These are phyloP conservation scores for Acridotheres tristis DNA, from an alignment of 2,797 vertebrate genomes.

Conservation along the genomic window DNA sequence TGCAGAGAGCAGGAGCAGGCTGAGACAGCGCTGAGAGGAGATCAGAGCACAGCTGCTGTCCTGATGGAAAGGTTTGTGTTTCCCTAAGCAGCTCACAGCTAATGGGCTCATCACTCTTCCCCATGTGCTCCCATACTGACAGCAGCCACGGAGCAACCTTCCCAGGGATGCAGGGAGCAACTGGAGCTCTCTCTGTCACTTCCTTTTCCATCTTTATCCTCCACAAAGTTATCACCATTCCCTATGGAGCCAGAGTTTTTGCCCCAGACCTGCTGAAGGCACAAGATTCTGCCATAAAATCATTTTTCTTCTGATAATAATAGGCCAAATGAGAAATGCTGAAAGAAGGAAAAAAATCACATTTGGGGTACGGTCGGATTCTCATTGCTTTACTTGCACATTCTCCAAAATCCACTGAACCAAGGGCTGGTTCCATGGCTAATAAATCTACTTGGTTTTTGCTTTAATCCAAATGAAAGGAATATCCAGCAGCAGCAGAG, in stretches of 20 bases:
- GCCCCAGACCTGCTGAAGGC: neutral
- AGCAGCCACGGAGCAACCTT: neutral
- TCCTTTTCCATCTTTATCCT: neutral
- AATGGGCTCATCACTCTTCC: constrained; percentile 18
- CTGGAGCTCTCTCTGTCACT: neutral
- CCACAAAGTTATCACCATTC: neutral
- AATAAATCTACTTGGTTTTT: neutral
- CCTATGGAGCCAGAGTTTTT: neutral
- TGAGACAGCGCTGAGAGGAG: neutral
- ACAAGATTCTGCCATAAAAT: neutral
- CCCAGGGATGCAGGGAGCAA: neutral
- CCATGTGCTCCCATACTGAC: neutral
- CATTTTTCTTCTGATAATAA: neutral
- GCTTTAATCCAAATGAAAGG: neutral
- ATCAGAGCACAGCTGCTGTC: neutral
- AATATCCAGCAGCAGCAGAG: neutral
- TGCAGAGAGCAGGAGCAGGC: neutral
- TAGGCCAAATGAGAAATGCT: neutral
- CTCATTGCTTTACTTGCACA: neutral
- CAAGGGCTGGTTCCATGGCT: neutral
- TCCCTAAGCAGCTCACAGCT: constrained; percentile 18
- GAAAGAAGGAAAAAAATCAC: neutral
- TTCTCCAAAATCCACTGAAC: neutral
- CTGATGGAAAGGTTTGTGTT: constrained; percentile 5
- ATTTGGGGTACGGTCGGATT: neutral